Conservation (phyloP, 2,797 vertebrate genomes). For the Hypotaenidia philippensis region DNA sequence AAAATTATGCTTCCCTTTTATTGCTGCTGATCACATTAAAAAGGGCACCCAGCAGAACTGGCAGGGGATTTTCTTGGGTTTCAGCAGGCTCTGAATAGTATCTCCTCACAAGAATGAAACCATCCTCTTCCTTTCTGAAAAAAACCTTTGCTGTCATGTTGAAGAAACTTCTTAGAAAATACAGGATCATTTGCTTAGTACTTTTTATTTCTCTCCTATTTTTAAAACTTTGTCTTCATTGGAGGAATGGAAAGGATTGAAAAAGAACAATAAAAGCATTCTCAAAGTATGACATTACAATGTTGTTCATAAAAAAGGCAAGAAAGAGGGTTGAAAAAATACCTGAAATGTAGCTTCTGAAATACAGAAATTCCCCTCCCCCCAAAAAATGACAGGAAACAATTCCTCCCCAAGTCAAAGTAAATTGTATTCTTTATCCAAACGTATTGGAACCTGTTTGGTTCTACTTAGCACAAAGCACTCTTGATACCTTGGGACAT, state of each 20-base stretch:
- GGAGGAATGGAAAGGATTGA: neutral
- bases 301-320: neutral
- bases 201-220: neutral
- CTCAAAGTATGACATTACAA: neutral
- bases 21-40: neutral
- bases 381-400: neutral
- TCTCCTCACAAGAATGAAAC: neutral
- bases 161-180: neutral
- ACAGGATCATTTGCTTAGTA: accelerated
- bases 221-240: neutral
- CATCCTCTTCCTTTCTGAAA: neutral
- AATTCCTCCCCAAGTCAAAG: neutral
- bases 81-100: neutral
- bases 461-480: neutral
- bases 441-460: neutral
- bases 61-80: neutral
- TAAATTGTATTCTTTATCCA: neutral
- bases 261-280: neutral
- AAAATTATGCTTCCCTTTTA: neutral
- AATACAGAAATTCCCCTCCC: neutral
- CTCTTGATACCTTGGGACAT: neutral
- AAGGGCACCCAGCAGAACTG: neutral
- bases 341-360: neutral
- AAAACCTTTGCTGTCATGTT: neutral
- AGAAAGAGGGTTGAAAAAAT: neutral